Evolutionary conservation across 2,888 invertebrate species (phyloP).

Genomic region (Macrosoma leucophasiata): DNA sequence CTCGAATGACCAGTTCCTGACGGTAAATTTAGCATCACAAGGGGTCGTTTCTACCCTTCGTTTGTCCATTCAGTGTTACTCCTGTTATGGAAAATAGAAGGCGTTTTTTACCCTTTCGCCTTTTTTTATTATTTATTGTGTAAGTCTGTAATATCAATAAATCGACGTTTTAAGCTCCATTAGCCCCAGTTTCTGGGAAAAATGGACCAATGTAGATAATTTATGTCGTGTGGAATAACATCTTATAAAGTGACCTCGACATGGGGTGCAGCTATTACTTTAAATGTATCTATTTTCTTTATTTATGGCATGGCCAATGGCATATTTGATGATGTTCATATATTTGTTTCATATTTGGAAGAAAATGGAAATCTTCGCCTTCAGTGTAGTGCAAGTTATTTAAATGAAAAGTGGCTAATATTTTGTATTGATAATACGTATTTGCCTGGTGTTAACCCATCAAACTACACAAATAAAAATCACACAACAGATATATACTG

Average conservation of each 20-base stretch:
- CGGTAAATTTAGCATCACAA: slow-evolving; percentile 55
- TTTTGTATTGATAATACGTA: no score
- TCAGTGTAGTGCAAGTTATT: no score
- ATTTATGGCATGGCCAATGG: slow-evolving; percentile 4
- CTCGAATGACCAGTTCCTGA: slow-evolving; percentile 51
- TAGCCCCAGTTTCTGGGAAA: slow-evolving; percentile 42
- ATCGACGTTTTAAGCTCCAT: slow-evolving; percentile 61
- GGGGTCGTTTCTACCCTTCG: slow-evolving; percentile 43
- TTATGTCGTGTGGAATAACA: slow-evolving; percentile 2
- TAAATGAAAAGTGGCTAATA: no score
- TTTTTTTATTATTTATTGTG: slow-evolving; percentile 59
- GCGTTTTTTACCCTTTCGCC: slow-evolving; percentile 55
- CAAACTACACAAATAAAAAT: no score
- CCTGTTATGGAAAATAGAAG: slow-evolving; percentile 56
- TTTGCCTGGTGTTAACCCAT: no score
- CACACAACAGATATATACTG: no score
- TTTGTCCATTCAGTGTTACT: slow-evolving; percentile 51
- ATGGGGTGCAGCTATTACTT: neutral
- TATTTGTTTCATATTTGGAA: slow-evolving; percentile 1
- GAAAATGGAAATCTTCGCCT: slow-evolving; percentile 2
- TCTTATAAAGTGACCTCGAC: neutral
- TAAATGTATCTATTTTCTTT: slow-evolving; percentile 1
- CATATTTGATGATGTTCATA: neutral
- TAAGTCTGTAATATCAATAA: slow-evolving; percentile 54
- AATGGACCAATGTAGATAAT: slow-evolving; percentile 27